These are phyloP conservation scores for Aphaenogaster floridana DNA, from an alignment of 1,140 invertebrate species.

Conservation along the genomic window DNA sequence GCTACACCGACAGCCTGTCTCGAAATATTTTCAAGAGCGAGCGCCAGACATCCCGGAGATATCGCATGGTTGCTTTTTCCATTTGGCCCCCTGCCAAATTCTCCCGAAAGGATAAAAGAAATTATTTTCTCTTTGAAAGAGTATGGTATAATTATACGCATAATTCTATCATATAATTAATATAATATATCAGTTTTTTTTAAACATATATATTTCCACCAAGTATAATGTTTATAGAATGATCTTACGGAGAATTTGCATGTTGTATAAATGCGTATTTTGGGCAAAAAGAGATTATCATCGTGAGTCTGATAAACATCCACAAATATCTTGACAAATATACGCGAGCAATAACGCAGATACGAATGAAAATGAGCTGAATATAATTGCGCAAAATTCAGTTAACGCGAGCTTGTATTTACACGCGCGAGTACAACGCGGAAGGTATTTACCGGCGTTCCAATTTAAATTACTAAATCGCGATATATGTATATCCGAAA, in stretches of 20 bases:
- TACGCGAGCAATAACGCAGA: not conserved
- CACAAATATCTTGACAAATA: not conserved
- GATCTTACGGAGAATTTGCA: not conserved
- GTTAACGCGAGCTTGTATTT: not conserved
- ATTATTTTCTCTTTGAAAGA: not conserved
- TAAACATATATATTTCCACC: not conserved
- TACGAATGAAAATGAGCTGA: not conserved
- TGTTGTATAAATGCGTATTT: not conserved
- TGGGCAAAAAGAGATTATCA: not conserved
- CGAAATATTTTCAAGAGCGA: slow-evolving; percentile 77
- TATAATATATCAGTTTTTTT: not conserved
- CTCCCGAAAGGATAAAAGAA: not conserved
- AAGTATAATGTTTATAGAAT: not conserved
- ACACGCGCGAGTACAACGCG: not conserved
- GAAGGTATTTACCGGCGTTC: not conserved
- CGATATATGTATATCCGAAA: not conserved
- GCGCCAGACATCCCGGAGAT: slow-evolving; percentile 30
- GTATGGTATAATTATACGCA: not conserved
- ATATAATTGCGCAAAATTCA: slow-evolving; percentile 22
- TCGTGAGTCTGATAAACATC: not conserved
- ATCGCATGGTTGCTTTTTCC: slow-evolving; percentile 34
- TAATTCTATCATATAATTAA: not conserved
- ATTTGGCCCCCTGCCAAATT: not conserved
- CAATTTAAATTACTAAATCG: slow-evolving; percentile 6
- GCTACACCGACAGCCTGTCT: slow-evolving; percentile 77